Conservation (phyloP, 2,888 invertebrate species). For the Napeogenes sylphis region DNA sequence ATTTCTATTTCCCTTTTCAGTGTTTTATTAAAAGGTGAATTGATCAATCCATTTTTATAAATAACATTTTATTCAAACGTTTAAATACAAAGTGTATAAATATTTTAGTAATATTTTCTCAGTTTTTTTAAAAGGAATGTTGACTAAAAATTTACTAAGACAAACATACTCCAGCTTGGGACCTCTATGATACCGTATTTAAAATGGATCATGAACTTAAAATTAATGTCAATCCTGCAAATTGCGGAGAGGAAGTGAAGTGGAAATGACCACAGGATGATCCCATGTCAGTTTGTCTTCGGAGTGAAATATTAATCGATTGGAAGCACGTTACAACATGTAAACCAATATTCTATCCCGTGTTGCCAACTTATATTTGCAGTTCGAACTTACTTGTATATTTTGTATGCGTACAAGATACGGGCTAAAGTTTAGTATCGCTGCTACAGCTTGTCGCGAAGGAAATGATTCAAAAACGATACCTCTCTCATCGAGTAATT, state of each 20-base stretch:
- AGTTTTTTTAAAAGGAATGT: no score
- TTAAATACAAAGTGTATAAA: no score
- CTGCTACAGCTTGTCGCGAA: conserved; percentile 22
- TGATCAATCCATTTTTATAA: conserved; percentile 2
- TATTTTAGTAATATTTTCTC: no score
- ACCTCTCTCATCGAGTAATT: conserved; percentile 58
- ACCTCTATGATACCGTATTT: no score
- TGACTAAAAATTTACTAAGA: no score
- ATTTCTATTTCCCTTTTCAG: conserved; percentile 3
- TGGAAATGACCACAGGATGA: conserved; percentile 50
- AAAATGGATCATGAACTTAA: conserved; percentile 13
- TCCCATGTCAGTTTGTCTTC: conserved; percentile 59
- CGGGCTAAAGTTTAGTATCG: conserved; percentile 44
- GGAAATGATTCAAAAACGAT: conserved; percentile 39
- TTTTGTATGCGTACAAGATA: conserved; percentile 35
- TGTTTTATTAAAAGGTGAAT: conserved; percentile 3
- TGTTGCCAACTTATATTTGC: conserved; percentile 44
- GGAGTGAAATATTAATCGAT: conserved; percentile 54
- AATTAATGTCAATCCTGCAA: conserved; percentile 39
- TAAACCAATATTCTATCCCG: conserved; percentile 59
- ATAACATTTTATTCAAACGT: neutral
- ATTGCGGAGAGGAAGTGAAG: conserved; percentile 49
- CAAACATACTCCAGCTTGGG: no score
- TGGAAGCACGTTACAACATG: conserved; percentile 53
- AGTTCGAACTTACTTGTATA: conserved; percentile 29